Base-by-base conservation (phyloP, 1,140 invertebrate species). In the Tetragonula clypearis region DNA sequence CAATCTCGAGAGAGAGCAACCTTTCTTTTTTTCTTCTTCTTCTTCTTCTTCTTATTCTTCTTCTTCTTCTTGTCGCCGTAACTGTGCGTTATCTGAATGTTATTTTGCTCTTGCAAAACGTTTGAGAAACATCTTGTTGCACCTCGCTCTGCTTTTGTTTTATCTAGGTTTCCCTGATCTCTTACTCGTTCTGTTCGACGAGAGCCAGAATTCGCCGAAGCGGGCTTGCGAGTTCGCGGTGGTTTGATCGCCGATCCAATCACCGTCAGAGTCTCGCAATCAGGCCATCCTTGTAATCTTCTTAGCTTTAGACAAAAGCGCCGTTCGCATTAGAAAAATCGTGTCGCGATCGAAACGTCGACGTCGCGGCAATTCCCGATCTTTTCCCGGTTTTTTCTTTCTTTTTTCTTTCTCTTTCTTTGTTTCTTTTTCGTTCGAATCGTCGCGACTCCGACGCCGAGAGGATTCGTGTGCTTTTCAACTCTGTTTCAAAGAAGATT, bases 61-160 rank as follows among this genome's bases (percentile, higher is more conserved):
- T 41, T 41, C 41, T 49, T 49, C 41, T 79, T 53, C 2, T 11
- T 21, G 19, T 11, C 73, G 56, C 17, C 53, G 53, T 55, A 75
- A 56, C 56, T 75, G 56, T 30, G 83, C 75, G 41, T 78, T n/a
- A n/a, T n/a, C 68, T 82, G 78, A 88, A 86, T 80, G 71, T 81
- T 68, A 74, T 12, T 35, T 69, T 81, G 68, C 68, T 58, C 83
- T 79, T 84, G 26, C 79, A 49, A 41, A 49, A 49, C 41, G 79
- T 85, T 68, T 69, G 9, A 41, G 74, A 12, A 74, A 78, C 78
- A 69, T 85, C 65, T 77, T 89, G 71, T 87, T 87, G 79, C 81
- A 81, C 82, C 80, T 83, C 89, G 81, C 89, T 90, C 83, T 87
- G 88, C 84, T 90, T 90, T 85, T 78, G 19, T 78, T 53, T 86